Base-by-base conservation (phyloP, 2,888 invertebrate species). In the Tetranychus truncatus region DNA sequence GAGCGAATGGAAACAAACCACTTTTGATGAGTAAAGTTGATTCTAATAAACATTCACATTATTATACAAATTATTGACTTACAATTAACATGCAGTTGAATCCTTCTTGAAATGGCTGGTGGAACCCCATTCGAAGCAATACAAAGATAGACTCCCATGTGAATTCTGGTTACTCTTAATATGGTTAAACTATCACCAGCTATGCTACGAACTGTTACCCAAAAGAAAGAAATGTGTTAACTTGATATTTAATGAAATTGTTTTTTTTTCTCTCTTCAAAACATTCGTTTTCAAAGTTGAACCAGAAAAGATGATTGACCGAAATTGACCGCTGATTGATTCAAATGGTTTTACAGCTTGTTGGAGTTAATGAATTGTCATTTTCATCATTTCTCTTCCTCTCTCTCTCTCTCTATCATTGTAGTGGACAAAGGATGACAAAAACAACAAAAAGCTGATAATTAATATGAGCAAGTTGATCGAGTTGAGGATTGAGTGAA, bases 31-130 rank as follows among this genome's bases (percentile, higher is more conserved):
- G 24, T 24, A 24, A 24, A 24, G 24, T 24, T 24, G 24, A 24
- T 1, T 24, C 24, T 24, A 24, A 24, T 24, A 34, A 34, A 34
- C 4, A 34, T 34, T 34, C 34, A 34, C 34, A 34, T 34, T 34
- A 34, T 34, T 34, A 5, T 34, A 34, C 34, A 34, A 24, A 34
- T 34, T 34, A 5, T 34, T 34, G 34, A 34, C 82, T 80, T 80
- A 83, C 83, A 82, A 77, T 81, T 81, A 2, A 83, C 82, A 24
- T 80, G 80, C 6, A 83, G 81, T 73, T 80, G 79, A 71, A 82
- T 82, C 55, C 80, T 77, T 76, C 81, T 79, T 71, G 79, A 80
- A 7, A 79, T 82, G 1, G 81, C 78, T 3, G 81, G 81, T 2
- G 81, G 80, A 7, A 83, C 82, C 46, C 81, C 81, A 77, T 83